Evolutionary conservation across 2,113 vertebrate species (phyloP), one percentile per base, ranked within the genome.

Genomic region (Limnothrissa miodon): DNA sequence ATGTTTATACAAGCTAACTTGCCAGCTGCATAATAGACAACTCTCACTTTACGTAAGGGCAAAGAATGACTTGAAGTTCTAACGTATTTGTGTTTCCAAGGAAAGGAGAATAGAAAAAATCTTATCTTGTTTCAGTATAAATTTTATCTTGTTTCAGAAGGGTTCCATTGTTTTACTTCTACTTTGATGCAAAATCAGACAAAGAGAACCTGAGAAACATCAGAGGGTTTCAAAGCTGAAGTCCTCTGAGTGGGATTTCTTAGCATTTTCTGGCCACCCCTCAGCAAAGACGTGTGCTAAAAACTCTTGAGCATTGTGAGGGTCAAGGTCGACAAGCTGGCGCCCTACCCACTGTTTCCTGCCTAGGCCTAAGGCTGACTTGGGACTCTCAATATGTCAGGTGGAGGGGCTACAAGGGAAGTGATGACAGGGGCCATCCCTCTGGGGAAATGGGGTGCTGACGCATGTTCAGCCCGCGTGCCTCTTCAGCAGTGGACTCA

Each of bases 281-380:
- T 74, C 66, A 13, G 66, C 11, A 33, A 74, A 74, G 29, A 33
- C 17, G 66, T 74, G 51, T 44, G 53, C 39, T 89, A 92, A 94
- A 89, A 91, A 89, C 89, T 56, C 90, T 39, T 48, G 85, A 89
- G 87, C 45, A 39, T 92, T 92, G 56, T 95, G 95, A 96, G 94
- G 94, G 94, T 94, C 90, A 91, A 91, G 93, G 93, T 94, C 92
- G 93, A 91, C 93, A 93, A 95, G 51, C 95, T 93, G 95, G 95
- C 94, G 93, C 95, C 95, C 93, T 95, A 94, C 93, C 94, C 95
- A 95, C 95, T 95, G 95, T 96, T 96, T 96, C 95, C 95, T 96
- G 94, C 93, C 66, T 33, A 13, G 46, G 7, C 84, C 89, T 95
- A 95, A 33, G 95, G 95, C 45, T 44, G 59, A 84, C 84, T 90